Percentiles rank a stretch among this genome's conserved stretches.
phyloP scores from a whole-genome alignment of 2,888 invertebrate species.

The Rhagonycha fulva region DNA sequence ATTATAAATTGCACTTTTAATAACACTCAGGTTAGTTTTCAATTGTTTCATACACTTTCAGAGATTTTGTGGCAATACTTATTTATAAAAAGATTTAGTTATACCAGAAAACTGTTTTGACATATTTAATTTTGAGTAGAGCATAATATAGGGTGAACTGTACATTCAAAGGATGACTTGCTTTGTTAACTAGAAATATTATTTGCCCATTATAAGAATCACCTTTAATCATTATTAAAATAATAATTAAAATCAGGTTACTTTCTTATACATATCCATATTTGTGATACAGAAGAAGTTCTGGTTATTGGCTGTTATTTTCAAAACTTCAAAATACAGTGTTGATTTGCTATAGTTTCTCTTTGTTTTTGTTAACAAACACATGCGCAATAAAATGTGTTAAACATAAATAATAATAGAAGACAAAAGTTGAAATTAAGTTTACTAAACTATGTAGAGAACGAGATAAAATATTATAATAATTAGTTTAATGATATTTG shows the following conservation, averaged over 20 bases:
- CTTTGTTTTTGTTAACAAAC: not conserved
- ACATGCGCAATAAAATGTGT: not conserved
- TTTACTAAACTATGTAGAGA: not conserved
- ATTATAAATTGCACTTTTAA: constrained; percentile 68
- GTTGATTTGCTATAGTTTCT: not conserved
- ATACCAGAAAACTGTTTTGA: not conserved
- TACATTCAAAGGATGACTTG: not conserved
- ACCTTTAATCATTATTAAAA: not conserved
- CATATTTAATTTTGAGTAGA: not conserved
- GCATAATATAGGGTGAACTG: not conserved
- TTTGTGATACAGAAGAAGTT: not conserved
- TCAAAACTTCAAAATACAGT: not conserved
- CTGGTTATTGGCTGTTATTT: not conserved
- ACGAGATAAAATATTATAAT: not conserved
- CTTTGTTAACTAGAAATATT: not conserved
- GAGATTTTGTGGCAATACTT: not conserved
- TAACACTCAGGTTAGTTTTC: constrained; percentile 61
- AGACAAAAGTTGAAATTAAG: not conserved
- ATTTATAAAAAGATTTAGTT: not conserved
- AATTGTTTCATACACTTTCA: not conserved
- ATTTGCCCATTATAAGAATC: not conserved
- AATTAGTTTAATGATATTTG: not conserved
- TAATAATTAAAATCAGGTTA: not conserved
- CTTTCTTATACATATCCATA: not conserved
- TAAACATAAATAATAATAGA: not conserved